Base-by-base conservation (phyloP, 2,113 vertebrate genomes). In the Salvelinus sp. region DNA sequence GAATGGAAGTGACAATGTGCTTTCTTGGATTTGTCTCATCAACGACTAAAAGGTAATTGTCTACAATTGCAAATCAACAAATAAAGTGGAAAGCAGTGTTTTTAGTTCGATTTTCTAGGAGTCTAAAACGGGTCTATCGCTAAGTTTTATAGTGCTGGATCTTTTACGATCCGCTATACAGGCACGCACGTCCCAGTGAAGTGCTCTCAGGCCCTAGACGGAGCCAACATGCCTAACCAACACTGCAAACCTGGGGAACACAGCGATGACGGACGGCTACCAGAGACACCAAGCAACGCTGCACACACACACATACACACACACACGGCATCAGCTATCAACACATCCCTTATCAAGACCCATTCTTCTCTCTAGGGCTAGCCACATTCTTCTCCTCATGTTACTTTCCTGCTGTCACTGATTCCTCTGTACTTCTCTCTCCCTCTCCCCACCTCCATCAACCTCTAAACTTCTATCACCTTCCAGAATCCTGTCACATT, bases 181-280 rank as follows among this genome's bases (percentile, higher is more conserved):
- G 10, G 14, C 48, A 50, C 48, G 14, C 13, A 50, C 13, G 0
- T 13, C 48, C 48, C 14, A 0, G 13, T 50, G 13, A 10, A 50
- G 48, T 16, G 48, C 48, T 50, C 48, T 50, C 48, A 50, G 48
- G 13, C 48, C 48, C 48, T 13, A 50, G 48, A 13, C 14, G 9
- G 48, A 50, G 48, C 13, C 2, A 10, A 62, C 60, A 62, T 4
- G 60, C 20, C 27, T 23, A 30, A 83, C 86, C 82, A 88, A 82
- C 77, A 82, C 70, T 75, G 73, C 64, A 81, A 76, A 85, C 83
- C 88, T 82, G n/a, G 62, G 84, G 85, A 50, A 82, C 78, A 50
- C 81, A 76, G 84, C 79, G 86, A 87, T 91, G 90, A 92, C 79
- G 86, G 90, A 92, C 72, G 54, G 70, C 84, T 88, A 89, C 87